Base-by-base conservation (phyloP, 2,888 invertebrate species). In the Monopis laevigella region DNA sequence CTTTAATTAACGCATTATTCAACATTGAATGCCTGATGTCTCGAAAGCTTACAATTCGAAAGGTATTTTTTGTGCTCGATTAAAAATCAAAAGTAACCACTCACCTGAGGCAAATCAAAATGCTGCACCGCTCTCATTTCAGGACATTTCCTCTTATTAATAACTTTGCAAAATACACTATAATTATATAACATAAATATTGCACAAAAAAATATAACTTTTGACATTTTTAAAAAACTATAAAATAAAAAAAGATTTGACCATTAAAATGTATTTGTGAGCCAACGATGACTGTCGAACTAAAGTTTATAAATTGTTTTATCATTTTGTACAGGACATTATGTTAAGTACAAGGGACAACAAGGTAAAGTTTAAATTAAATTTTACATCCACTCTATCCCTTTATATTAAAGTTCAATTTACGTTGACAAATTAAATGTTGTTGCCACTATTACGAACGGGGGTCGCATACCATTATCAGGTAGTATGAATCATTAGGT, bases 51-150 rank as follows among this genome's bases (percentile, higher is more conserved):
- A n/a, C n/a, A n/a, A n/a, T n/a, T n/a, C n/a, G n/a, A n/a, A n/a
- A n/a, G n/a, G n/a, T n/a, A n/a, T n/a, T n/a, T n/a, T n/a, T n/a
- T n/a, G n/a, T n/a, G n/a, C n/a, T n/a, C n/a, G n/a, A n/a, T n/a
- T 10, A 30, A 32, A 32, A 32, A 7, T 17, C 17, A 32, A 32
- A 17, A 32, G 32, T n/a, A n/a, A n/a, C 21, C 36, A 58, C 63
- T 48, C 45, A 90, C 92, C 73, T 86, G 84, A 49, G 88, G 82
- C 51, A 93, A 75, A 75, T 92, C 88, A 58, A 93, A 92, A 73
- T 92, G 90, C 29, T 87, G 84, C 39, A 88, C 87, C 11, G 90
- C 90, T 63, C 88, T 88, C 46, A 93, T 93, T 82, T 85, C 84
- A 0, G 90, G 90, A 55, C 90, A 90, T 62, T 88, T 87, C 54